A percentile compares a stretch with the other conserved stretches of the same genome.
Evolutionary conservation across 92 coral and sea anemone genomes (phyloP).

Genomic region (Phymanthus crucifer): DNA sequence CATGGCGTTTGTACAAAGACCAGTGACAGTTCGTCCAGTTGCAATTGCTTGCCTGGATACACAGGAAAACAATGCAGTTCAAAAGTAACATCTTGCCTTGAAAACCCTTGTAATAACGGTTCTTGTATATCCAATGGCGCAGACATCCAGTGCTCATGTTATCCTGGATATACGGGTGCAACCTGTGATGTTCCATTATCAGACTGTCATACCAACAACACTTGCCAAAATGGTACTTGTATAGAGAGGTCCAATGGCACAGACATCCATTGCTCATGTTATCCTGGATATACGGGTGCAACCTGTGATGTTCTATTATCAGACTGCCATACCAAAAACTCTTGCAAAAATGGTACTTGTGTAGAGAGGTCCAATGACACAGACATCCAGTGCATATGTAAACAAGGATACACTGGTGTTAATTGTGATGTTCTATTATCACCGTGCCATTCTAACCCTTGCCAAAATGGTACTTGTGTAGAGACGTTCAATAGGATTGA

Average conservation of each 20-base stretch:
- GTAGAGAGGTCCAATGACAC: conserved; percentile 8
- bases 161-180: conserved; percentile 49
- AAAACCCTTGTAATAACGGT: conserved; percentile 69
- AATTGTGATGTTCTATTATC: conserved; percentile 21
- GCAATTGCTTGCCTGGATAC: conserved; percentile 70
- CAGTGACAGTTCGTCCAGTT: conserved; percentile 18
- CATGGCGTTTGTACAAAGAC: conserved; percentile 63
- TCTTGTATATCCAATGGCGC: conserved; percentile 37
- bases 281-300: conserved; percentile 49
- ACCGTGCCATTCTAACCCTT: conserved; percentile 34
- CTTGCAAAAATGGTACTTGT: conserved; percentile 71
- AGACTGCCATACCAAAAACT: conserved; percentile 54
- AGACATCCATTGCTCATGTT: conserved; percentile 56
- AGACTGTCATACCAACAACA: conserved; percentile 55
- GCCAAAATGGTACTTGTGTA: conserved; percentile 28
- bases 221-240: conserved; percentile 72
- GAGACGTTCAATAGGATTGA: conserved; percentile 6
- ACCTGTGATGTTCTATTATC: conserved; percentile 42
- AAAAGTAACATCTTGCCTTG: conserved; percentile 45
- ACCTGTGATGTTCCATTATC: conserved; percentile 42
- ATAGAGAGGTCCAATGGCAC: conserved; percentile 15
- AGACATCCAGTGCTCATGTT: conserved; percentile 56
- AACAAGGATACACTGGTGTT: conserved; percentile 43
- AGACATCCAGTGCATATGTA: conserved; percentile 47
- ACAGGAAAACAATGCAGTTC: conserved; percentile 55